These are phyloP conservation scores for Protonemura montana DNA, from an alignment of 2,888 invertebrate species.

Conservation along the genomic window DNA sequence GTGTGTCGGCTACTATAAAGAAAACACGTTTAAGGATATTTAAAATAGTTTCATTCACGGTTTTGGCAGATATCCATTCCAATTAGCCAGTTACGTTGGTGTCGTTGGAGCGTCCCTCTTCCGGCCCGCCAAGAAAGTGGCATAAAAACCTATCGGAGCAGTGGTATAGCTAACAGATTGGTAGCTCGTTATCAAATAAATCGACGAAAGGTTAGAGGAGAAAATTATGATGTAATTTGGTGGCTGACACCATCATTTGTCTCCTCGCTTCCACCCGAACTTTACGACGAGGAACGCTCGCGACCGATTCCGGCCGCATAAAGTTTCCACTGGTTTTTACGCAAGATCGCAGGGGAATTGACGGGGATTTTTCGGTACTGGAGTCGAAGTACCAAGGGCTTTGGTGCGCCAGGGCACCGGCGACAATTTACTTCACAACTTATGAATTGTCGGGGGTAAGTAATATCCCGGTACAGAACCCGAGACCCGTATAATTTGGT, in stretches of 20 bases:
- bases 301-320: constrained; percentile 2
- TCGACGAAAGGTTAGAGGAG: constrained; percentile 46
- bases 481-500: background rate
- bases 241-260: constrained; percentile 45
- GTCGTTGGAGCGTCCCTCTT: background rate
- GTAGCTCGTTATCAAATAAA: constrained; percentile 43
- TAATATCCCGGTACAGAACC: background rate
- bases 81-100: background rate
- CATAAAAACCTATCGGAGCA: constrained; percentile 37
- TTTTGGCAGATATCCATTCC: constrained; percentile 30
- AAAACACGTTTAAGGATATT: background rate
- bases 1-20: background rate
- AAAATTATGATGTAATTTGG: constrained; percentile 48
- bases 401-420: background rate
- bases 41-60: background rate
- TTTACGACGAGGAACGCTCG: background rate
- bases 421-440: background rate
- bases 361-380: background rate
- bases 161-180: constrained; percentile 41
- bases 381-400: background rate
- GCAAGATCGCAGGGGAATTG: constrained; percentile 15
- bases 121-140: background rate
- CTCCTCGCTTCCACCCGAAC: constrained; percentile 13
- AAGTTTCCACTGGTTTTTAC: constrained; percentile 19
- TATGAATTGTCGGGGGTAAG: background rate